Base-by-base conservation (phyloP, 2,113 vertebrate species). In the Tupaia chinensis region DNA sequence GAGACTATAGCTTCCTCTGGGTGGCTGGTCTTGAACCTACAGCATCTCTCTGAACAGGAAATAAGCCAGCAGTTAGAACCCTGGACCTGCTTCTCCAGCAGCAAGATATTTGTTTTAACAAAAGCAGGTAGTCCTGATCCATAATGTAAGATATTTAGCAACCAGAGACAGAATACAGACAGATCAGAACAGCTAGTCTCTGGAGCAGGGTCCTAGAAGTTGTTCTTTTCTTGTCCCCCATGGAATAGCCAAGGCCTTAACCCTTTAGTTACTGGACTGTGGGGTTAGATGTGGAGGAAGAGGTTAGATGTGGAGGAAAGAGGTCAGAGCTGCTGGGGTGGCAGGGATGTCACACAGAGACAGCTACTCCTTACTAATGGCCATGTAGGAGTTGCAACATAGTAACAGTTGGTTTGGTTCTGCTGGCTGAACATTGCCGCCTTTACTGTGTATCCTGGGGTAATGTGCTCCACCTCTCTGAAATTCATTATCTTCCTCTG, bases 81-180 rank as follows among this genome's bases (percentile, higher is more conserved):
- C 25, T 1, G 27, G 53, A 68, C 29, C 81, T 53, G 15, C 27
- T 80, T 87, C 14, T 73, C 23, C 32, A 58, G 17, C 15, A 12
- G 16, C 6, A 79, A 93, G 20, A 86, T 44, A 6, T 65, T 58
- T 23, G 63, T 74, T 73, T 34, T 8, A 17, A 65, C 3, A 23
- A 69, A 81, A 74, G 60, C 83, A n/a, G 61, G 82, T 9, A 29
- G 91, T 66, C 66, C 61, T 66, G 56, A 76, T 79, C 58, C 87
- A 44, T 76, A 32, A 72, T 27, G 63, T 32, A 83, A 79, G 74
- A 60, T 79, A 56, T 25, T 78, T 78, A 60, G 60, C 29, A 65
- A 16, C 72, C 63, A 34, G n/a, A n/a, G 87, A 83, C n/a, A 58
- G 53, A 93, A 22, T 34, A 15, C 65, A 29, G 34, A 23, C 29